These are phyloP conservation scores for Drosophila anomalata DNA, from an alignment of 2,888 invertebrate species.

Conservation along the genomic window DNA sequence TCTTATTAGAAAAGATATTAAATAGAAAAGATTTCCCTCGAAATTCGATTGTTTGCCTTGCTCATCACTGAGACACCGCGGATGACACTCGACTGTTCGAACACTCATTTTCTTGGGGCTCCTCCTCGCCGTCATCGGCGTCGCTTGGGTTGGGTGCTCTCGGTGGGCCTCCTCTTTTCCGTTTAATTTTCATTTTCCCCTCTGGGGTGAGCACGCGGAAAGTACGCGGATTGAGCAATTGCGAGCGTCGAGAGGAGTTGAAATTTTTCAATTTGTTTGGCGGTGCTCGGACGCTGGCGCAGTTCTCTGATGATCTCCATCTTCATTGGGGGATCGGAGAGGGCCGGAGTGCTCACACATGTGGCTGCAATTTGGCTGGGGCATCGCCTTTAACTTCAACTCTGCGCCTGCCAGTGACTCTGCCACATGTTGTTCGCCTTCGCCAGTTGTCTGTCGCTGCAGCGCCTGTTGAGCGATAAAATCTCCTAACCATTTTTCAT, in stretches of 20 bases:
- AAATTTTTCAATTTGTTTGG: slow-evolving; percentile 75
- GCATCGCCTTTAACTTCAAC: slow-evolving; percentile 60
- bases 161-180: slow-evolving; percentile 20
- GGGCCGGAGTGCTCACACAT: slow-evolving; percentile 55
- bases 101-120: slow-evolving; percentile 18
- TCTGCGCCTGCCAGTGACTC: slow-evolving; percentile 14
- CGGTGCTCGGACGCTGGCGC: slow-evolving; percentile 44
- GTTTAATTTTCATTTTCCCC: slow-evolving; percentile 41
- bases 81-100: slow-evolving; percentile 21
- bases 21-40: not conserved
- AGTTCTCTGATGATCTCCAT: slow-evolving; percentile 55
- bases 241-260: slow-evolving; percentile 75
- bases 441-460: slow-evolving; percentile 23
- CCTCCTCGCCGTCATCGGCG: slow-evolving; percentile 10
- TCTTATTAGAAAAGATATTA: not conserved
- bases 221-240: slow-evolving; percentile 71
- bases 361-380: slow-evolving; percentile 76
- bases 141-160: slow-evolving; percentile 17
- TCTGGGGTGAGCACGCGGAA: slow-evolving; percentile 63
- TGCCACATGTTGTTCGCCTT: slow-evolving; percentile 73
- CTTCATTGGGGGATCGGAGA: slow-evolving; percentile 44
- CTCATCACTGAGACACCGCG: slow-evolving; percentile 31
- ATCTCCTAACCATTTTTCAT: slow-evolving; percentile 69
- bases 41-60: slow-evolving; percentile 11
- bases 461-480: slow-evolving; percentile 58